Percentiles rank a stretch among this genome's conserved stretches.
These are phyloP conservation scores for Cyprinodon tularosa DNA, from an alignment of 2,113 vertebrate species.

Conservation along the genomic window DNA sequence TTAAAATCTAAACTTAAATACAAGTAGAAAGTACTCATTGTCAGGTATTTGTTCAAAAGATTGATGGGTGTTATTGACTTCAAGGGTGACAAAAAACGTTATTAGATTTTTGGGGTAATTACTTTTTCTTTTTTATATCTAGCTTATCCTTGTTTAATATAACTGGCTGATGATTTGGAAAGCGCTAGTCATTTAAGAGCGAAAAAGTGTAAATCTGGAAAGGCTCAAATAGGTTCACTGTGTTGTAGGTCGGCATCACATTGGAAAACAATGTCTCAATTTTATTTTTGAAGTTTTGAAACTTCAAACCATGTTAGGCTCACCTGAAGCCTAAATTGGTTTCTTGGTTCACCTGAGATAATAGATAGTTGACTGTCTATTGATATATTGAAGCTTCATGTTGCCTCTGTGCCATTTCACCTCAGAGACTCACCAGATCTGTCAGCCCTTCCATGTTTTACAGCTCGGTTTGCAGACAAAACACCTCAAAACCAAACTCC, in stretches of 20 bases:
- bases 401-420: conserved; percentile 49
- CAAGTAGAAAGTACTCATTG: background rate
- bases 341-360: background rate
- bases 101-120: background rate
- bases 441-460: conserved; percentile 74
- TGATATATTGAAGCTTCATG: conserved; percentile 16
- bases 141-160: background rate
- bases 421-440: conserved; percentile 59
- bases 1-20: too few species aligned
- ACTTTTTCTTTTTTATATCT: background rate
- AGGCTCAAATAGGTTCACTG: background rate
- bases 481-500: conserved; percentile 74
- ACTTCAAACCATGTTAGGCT: conserved; percentile 3
- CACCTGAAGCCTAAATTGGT: too few species aligned
- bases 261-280: background rate
- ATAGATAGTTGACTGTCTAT: conserved; percentile 48
- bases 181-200: background rate
- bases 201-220: background rate
- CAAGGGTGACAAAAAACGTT: background rate
- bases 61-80: background rate
- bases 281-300: background rate
- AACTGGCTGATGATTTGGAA: background rate
- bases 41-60: background rate
- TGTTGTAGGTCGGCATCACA: background rate
- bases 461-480: conserved; percentile 79